phyloP scores from a whole-genome alignment of 2,113 vertebrate genomes.

The Petaurus breviceps region DNA sequence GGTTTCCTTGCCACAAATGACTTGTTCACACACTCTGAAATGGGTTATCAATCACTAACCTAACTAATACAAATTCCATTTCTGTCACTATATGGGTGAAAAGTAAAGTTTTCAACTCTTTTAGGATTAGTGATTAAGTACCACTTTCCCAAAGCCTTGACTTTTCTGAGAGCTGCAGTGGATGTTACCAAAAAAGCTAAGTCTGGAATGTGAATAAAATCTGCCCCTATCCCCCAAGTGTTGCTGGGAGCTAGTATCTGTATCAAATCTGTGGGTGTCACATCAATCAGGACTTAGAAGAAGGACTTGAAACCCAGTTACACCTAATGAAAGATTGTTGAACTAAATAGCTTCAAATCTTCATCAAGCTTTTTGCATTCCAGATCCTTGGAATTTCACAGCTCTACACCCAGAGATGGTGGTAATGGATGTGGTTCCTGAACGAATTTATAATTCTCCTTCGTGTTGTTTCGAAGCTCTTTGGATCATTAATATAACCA shows the following conservation, averaged over 20 bases:
- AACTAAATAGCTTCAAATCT: not conserved
- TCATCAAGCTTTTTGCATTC: conserved; percentile 41
- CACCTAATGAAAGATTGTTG: not conserved
- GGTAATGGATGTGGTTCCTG: conserved; percentile 57
- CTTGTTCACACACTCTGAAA: not conserved
- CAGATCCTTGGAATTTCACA: conserved; percentile 39
- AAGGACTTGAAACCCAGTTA: not conserved
- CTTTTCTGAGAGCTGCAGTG: conserved; percentile 2
- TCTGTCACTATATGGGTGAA: conserved; percentile 26
- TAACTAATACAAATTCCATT: not conserved
- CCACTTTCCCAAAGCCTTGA: not conserved
- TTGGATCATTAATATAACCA: conserved; percentile 27
- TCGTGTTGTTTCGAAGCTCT: conserved; percentile 56
- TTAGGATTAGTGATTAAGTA: conserved; percentile 47
- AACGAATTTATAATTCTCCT: conserved; percentile 34
- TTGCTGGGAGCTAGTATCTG: not conserved
- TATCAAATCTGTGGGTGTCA: not conserved
- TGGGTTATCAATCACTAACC: not conserved
- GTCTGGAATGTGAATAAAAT: not conserved
- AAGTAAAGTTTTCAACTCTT: conserved; percentile 61
- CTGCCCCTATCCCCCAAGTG: not conserved
- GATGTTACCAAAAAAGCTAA: not conserved
- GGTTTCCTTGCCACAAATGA: conserved; percentile 25
- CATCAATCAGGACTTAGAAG: not conserved
- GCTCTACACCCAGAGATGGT: conserved; percentile 13